Evolutionary conservation across 1,140 invertebrate species (phyloP).

Genomic region (Apis cerana): DNA sequence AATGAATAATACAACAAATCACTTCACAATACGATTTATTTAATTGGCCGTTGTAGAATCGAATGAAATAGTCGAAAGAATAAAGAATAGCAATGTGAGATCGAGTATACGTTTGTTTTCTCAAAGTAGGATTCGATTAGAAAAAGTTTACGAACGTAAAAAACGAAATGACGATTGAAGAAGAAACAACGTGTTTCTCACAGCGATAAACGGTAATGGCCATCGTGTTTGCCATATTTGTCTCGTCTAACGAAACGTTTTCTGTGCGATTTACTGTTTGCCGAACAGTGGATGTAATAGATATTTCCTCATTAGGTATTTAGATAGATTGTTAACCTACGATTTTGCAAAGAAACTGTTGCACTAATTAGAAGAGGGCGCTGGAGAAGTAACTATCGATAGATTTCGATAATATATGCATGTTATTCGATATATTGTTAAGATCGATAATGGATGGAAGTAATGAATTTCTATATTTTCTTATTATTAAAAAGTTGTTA

Average conservation of each 20-base stretch:
- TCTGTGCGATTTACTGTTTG: neutral
- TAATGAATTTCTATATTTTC: too few relatives aligned
- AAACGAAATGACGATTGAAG: neutral
- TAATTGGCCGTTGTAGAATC: too few relatives aligned
- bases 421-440: too few relatives aligned
- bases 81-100: neutral
- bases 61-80: neutral
- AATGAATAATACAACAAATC: neutral
- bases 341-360: neutral
- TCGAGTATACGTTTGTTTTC: neutral
- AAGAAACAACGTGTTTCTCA: neutral
- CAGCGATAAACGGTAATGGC: conserved; percentile 12
- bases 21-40: neutral
- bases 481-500: too few relatives aligned
- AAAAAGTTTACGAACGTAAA: neutral
- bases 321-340: neutral
- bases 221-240: conserved; percentile 8
- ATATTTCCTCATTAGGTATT: neutral
- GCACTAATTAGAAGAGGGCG: too few relatives aligned
- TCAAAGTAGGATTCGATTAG: neutral
- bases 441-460: too few relatives aligned
- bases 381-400: too few relatives aligned
- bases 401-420: too few relatives aligned
- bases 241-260: conserved; percentile 15
- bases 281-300: neutral